Evolutionary conservation across 2,113 vertebrate species (phyloP), one percentile per base, ranked within the genome.

Genomic region (Symphodus melops): DNA sequence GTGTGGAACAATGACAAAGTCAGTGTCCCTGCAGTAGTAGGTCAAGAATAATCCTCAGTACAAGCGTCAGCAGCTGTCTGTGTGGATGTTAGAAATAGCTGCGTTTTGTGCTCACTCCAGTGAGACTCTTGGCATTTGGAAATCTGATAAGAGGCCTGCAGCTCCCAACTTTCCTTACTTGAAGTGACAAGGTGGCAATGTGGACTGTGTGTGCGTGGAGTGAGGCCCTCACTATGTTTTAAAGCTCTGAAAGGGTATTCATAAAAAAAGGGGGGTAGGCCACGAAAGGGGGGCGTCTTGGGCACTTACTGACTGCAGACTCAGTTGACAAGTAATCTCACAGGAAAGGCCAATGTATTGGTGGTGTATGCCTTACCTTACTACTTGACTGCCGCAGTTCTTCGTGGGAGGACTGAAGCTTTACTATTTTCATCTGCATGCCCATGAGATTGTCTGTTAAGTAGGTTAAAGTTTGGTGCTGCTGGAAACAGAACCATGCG

Each of bases 401-500:
- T 71, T 91, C 92, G 2, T 93, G 90, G 12, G 89, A 87, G 9
- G 88, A 79, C 81, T 94, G 92, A 1, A 94, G 79, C 21, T 83
- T 91, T 17, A 79, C 82, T 28, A 94, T 80, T 74, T 93, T 94
- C 90, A 91, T 74, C 84, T 93, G 92, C 77, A 94, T 68, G 72
- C 79, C 83, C 86, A 68, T 66, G 48, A 94, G 46, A 79, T 54
- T 91, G 75, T 94, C 92, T 28, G 92, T 84, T 57, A 94, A 76
- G 49, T 79, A 73, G 79, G 66, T 81, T 58, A 93, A 77, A 67
- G 90, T 94, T 78, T 92, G 90, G 82, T 92, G 90, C 83, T 94
- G 93, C 81, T 94, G 94, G 84, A 91, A 75, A 58, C 84, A 89
- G 73, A 93, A 89, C 92, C 94, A 94, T 0, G 86, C 63, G 21